These are phyloP conservation scores for Trichopria drosophilae DNA, from an alignment of 2,888 invertebrate genomes.

Conservation along the genomic window DNA sequence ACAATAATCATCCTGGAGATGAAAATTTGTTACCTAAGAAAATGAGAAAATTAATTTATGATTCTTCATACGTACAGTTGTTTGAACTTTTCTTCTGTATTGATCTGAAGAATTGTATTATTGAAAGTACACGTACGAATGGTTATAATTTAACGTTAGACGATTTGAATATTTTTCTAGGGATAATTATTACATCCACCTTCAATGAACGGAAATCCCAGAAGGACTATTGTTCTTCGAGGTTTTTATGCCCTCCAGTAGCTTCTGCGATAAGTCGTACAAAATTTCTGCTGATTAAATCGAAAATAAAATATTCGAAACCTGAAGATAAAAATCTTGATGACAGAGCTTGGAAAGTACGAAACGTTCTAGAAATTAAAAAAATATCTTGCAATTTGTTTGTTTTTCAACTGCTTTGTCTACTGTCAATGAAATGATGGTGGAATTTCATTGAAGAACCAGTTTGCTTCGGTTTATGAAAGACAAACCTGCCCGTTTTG, in stretches of 20 bases:
- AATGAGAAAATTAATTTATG: no score
- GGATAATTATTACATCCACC: conserved; percentile 27
- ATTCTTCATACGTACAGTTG: no score
- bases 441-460: conserved; percentile 28
- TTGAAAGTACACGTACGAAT: conserved; percentile 11
- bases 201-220: conserved; percentile 25
- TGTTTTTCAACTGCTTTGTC: conserved; percentile 28
- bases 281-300: conserved; percentile 24
- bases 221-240: conserved; percentile 25
- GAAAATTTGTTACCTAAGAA: no score
- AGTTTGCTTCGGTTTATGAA: conserved; percentile 21
- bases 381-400: conserved; percentile 24
- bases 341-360: conserved; percentile 26
- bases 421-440: conserved; percentile 30
- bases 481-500: conserved; percentile 27
- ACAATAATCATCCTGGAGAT: no score
- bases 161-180: conserved; percentile 28
- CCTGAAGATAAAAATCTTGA: conserved; percentile 20
- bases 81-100: conserved; percentile 15
- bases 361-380: conserved; percentile 25
- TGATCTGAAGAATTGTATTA: conserved; percentile 6
- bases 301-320: conserved; percentile 16
- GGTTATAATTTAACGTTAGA: conserved; percentile 5
- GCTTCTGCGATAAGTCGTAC: conserved; percentile 21
- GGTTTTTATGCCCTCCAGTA: conserved; percentile 19